Evolutionary conservation across 2,888 invertebrate genomes (phyloP), one percentile per base, ranked within the genome.

Genomic region (Prosopocoilus inquinatus): DNA sequence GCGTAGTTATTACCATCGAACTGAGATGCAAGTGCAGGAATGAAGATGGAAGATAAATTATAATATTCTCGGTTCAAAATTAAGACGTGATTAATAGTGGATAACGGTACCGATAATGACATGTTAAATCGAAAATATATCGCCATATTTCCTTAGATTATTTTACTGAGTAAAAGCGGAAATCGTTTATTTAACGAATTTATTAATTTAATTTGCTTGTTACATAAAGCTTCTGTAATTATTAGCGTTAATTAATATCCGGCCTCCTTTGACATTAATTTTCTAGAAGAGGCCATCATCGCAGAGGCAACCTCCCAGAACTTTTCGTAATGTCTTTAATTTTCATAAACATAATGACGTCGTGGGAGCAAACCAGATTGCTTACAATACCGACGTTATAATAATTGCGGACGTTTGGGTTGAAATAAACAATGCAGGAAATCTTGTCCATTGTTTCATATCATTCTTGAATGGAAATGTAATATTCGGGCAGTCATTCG

Each of bases 321-420:
- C 51, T 60, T 57, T 62, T 62, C 60, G 55, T 55, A 61, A 61
- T 57, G 53, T 53, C 60, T 58, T 60, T 59, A 59, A 60, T 62
- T 59, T 59, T 50, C 39, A 50, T 28, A 28, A 28, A 8, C 35
- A 55, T 52, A 59, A 59, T 55, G 47, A 57, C 52, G 52, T 55
- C 63, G 63, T 61, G 63, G 57, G 63, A 63, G 51, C 45, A 46
- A 49, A 50, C 53, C 50, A 47, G 52, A 57, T 57, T 50, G 49
- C 50, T 55, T 34, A 60, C 54, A 53, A 50, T 57, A 43, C 55
- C 51, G 52, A 60, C 51, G 44, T 54, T 53, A 54, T 35, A 50
- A 57, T 57, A 57, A 57, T 57, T 53, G 49, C 49, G 47, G 57
- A 49, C 50, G 44, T 46, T 43, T 36, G 16, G 35, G 11, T 28